Evolutionary conservation across 1,140 invertebrate species (phyloP).

Genomic region (Nasonia longicornis): DNA sequence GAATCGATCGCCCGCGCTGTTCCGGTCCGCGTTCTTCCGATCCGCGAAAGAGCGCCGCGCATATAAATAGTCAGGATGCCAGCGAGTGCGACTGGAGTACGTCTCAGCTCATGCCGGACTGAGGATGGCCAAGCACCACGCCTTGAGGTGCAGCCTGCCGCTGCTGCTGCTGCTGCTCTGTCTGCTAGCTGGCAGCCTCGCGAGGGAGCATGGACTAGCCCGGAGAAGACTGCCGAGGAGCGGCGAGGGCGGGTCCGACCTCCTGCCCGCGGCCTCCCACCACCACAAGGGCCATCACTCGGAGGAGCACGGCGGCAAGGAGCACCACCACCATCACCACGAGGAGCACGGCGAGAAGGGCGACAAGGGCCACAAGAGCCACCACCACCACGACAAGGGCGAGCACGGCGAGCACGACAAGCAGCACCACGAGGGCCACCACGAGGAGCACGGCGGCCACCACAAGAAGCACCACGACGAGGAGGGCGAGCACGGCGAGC

Average conservation of each 20-base stretch:
- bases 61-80: conserved; percentile 34
- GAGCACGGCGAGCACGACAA: conserved; percentile 78
- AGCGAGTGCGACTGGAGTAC: conserved; percentile 27
- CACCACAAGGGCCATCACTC: conserved; percentile 73
- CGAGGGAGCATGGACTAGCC: conserved; percentile 15
- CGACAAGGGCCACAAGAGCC: conserved; percentile 76
- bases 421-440: conserved; percentile 78
- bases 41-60: conserved; percentile 18
- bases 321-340: conserved; percentile 75
- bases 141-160: background rate
- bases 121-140: conserved; percentile 28
- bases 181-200: background rate
- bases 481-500: conserved; percentile 73
- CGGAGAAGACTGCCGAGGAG: background rate
- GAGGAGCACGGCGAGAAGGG: conserved; percentile 75
- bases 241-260: background rate
- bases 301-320: conserved; percentile 75
- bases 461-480: conserved; percentile 83
- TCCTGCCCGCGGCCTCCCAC: conserved; percentile 68
- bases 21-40: conserved; percentile 32
- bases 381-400: conserved; percentile 76
- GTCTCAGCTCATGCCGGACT: conserved; percentile 13
- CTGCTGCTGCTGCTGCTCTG: conserved; percentile 16
- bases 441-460: conserved; percentile 79
- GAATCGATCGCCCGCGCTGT: conserved; percentile 11